Base-by-base conservation (phyloP, 2,888 invertebrate species). In the Leucophenga maculata region DNA sequence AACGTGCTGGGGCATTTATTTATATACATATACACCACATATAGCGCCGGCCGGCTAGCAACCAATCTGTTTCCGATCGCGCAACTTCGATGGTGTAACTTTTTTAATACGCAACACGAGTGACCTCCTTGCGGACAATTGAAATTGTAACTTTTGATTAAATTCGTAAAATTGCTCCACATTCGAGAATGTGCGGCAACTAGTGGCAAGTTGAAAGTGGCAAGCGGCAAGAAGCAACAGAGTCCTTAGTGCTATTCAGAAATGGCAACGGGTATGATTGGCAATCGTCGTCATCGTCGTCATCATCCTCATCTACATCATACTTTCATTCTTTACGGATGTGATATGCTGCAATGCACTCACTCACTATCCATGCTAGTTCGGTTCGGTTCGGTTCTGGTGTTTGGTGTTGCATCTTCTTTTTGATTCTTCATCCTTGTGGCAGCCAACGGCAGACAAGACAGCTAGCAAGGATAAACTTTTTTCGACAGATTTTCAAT, bases 101-200 rank as follows among this genome's bases (percentile, higher is more conserved):
- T 83, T 80, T 80, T 83, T 81, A 83, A 80, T 84, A 77, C 80
- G 78, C 81, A 77, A 82, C 84, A 82, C 78, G 83, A 75, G 76
- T 85, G 85, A 85, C 84, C 85, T 82, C 82, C 77, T 83, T 85
- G 80, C 80, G 77, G 82, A 78, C 84, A 84, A 83, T 81, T 81
- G 84, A 76, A 80, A 80, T 79, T 81, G 85, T 83, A 85, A 83
- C 85, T 85, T 83, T 83, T 85, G 83, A 84, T 84, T 84, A 84
- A 84, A 84, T 84, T 84, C 83, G 81, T 75, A 76, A 77, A 83
- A 79, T 77, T 80, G 46, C 57, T 75, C 82, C 79, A 81, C 77
- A 74, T 66, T 66, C 55, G 39, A 48, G 14, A 4, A 22, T 6
- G 26, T n/a, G 80, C 26, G 9, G 59, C 59, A 59, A 48, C 66